These are phyloP conservation scores for Eolophus roseicapilla DNA, from an alignment of 2,113 vertebrate species.

Conservation along the genomic window DNA sequence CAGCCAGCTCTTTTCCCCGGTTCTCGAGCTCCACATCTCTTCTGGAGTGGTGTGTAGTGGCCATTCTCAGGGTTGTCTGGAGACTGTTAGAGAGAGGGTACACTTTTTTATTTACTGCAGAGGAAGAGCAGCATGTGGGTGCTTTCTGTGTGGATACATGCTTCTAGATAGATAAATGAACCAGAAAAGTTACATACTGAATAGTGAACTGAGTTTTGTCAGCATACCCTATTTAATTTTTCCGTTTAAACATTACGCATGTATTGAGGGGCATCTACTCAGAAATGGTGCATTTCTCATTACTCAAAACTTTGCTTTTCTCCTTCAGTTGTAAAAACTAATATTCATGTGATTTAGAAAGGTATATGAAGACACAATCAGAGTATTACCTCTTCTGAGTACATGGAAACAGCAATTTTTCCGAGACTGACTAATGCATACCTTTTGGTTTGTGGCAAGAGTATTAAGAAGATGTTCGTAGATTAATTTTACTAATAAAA, in stretches of 20 bases:
- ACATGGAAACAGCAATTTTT: background rate
- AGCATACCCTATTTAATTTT: background rate
- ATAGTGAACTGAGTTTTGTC: background rate
- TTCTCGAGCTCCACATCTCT: background rate
- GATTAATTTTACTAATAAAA: slow-evolving; percentile 59
- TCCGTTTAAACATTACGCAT: background rate
- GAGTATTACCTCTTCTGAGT: background rate
- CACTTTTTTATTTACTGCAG: background rate
- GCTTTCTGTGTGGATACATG: rapidly evolving
- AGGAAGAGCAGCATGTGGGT: background rate
- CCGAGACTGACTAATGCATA: slow-evolving; percentile 1
- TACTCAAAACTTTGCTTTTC: background rate
- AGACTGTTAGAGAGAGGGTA: background rate
- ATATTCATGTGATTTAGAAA: background rate
- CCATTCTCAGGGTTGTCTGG: background rate
- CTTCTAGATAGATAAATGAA: background rate
- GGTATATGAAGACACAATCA: background rate
- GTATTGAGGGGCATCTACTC: background rate
- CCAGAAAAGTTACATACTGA: background rate
- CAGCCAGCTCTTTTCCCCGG: background rate
- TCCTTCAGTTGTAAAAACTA: background rate
- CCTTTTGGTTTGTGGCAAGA: slow-evolving; percentile 39
- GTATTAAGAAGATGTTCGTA: slow-evolving; percentile 41
- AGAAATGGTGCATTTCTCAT: background rate
- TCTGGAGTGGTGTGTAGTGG: background rate